A percentile compares a stretch with the other conserved stretches of the same genome.
phyloP scores from a whole-genome alignment of 2,888 invertebrate genomes.

The Pycnomerus fuliginosus region DNA sequence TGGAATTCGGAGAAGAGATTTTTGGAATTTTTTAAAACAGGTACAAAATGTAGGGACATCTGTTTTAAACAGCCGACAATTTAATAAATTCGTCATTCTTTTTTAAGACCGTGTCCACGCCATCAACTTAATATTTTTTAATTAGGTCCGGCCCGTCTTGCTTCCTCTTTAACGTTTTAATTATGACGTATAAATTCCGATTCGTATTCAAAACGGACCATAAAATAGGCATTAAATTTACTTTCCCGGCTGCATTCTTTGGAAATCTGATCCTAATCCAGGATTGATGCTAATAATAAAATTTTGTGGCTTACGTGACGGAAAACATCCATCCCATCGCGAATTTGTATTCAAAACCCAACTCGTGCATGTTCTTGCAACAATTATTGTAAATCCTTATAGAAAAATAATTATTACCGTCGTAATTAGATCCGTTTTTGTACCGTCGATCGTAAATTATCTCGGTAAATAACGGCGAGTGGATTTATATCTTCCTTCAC shows the following conservation, averaged over 20 bases:
- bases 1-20: slow-evolving; percentile 46
- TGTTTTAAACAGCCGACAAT: slow-evolving; percentile 36
- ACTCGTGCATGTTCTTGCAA: too few species aligned
- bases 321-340: too few species aligned
- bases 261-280: slow-evolving; percentile 16
- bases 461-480: too few species aligned
- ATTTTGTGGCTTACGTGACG: too few species aligned
- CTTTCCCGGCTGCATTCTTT: slow-evolving; percentile 17
- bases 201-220: slow-evolving; percentile 9
- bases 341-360: too few species aligned
- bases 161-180: slow-evolving; percentile 2
- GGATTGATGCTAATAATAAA: too few species aligned
- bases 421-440: too few species aligned
- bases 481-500: too few species aligned
- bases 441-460: too few species aligned
- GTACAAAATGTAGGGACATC: slow-evolving; percentile 42
- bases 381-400: too few species aligned
- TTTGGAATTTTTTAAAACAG: slow-evolving; percentile 47
- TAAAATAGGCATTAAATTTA: slow-evolving; percentile 23
- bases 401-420: too few species aligned
- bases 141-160: slow-evolving; percentile 24
- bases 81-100: slow-evolving; percentile 41
- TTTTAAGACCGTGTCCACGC: background rate
- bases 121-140: slow-evolving; percentile 28
- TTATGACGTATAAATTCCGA: slow-evolving; percentile 1